These are phyloP conservation scores for Stratiomys singularior DNA, from an alignment of 2,888 invertebrate species.

Conservation along the genomic window DNA sequence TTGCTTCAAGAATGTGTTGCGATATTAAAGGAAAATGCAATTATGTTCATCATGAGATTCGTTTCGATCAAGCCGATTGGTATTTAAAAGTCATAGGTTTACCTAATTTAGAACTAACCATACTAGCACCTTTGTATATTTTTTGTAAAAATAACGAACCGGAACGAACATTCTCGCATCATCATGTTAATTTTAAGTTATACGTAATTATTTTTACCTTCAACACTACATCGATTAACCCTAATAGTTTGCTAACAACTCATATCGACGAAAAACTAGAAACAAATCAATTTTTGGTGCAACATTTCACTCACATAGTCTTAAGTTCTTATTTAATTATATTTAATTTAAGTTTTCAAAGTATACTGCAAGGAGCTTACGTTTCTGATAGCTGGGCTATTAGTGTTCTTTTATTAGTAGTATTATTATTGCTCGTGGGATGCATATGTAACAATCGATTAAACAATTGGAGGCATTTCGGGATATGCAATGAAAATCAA, in stretches of 20 bases:
- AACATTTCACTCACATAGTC: slow-evolving; percentile 10
- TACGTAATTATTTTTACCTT: background rate
- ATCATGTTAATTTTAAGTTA: slow-evolving; percentile 43
- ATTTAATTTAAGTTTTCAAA: slow-evolving; percentile 15
- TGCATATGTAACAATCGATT: slow-evolving; percentile 1
- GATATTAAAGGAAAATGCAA: background rate
- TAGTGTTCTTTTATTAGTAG: background rate
- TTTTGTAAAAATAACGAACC: slow-evolving; percentile 46
- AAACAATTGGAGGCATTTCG: slow-evolving; percentile 6
- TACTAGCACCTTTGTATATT: slow-evolving; percentile 39
- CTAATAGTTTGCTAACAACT: background rate
- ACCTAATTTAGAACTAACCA: slow-evolving; percentile 25
- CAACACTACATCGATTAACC: slow-evolving; percentile 11
- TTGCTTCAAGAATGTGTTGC: background rate
- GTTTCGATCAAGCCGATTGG: slow-evolving; percentile 16
- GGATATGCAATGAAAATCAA: background rate
- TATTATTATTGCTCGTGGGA: background rate
- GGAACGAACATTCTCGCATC: slow-evolving; percentile 46
- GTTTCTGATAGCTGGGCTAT: slow-evolving; percentile 18
- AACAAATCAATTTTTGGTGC: background rate
- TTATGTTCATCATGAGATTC: background rate
- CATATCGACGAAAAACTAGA: background rate
- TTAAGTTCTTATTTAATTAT: slow-evolving; percentile 35
- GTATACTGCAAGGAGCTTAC: background rate
- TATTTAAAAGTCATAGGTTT: slow-evolving; percentile 32